A percentile compares a stretch with the other conserved stretches of the same genome.
phyloP scores from a whole-genome alignment of 1,140 invertebrate species.

The Hyphantria cunea region DNA sequence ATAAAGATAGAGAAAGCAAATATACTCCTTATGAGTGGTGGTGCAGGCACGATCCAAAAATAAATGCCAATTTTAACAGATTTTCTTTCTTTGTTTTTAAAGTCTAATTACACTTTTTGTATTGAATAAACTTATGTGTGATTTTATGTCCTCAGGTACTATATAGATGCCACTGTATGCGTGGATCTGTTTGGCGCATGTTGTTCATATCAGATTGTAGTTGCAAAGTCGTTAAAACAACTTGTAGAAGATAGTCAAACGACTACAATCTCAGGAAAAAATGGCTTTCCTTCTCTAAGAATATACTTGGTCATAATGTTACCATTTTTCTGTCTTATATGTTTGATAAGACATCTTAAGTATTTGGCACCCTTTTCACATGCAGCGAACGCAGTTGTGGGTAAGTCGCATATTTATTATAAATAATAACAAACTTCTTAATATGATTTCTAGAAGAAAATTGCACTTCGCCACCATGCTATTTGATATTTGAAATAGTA shows the following conservation, averaged over 20 bases:
- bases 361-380: constrained; percentile 63
- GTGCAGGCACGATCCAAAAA: too few relatives aligned
- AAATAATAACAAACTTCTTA: too few relatives aligned
- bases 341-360: constrained; percentile 60
- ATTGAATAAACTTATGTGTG: too few relatives aligned
- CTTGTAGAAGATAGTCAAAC: constrained; percentile 51
- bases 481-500: too few relatives aligned
- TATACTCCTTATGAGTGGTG: too few relatives aligned
- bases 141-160: constrained; percentile 40
- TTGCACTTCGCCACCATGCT: too few relatives aligned
- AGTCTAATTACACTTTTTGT: too few relatives aligned
- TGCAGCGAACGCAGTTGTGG: constrained; percentile 53
- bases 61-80: too few relatives aligned
- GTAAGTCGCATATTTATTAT: constrained; percentile 35
- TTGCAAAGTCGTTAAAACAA: constrained; percentile 66
- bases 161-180: constrained; percentile 58
- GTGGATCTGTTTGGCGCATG: constrained; percentile 66
- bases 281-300: constrained; percentile 46
- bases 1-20: too few relatives aligned
- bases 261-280: constrained; percentile 39
- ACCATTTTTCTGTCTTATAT: constrained; percentile 50
- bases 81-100: too few relatives aligned
- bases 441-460: too few relatives aligned
- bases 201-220: constrained; percentile 63
- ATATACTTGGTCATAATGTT: constrained; percentile 56